Evolutionary conservation across 2,113 vertebrate genomes (phyloP).

Genomic region (Leptosomus discolor): DNA sequence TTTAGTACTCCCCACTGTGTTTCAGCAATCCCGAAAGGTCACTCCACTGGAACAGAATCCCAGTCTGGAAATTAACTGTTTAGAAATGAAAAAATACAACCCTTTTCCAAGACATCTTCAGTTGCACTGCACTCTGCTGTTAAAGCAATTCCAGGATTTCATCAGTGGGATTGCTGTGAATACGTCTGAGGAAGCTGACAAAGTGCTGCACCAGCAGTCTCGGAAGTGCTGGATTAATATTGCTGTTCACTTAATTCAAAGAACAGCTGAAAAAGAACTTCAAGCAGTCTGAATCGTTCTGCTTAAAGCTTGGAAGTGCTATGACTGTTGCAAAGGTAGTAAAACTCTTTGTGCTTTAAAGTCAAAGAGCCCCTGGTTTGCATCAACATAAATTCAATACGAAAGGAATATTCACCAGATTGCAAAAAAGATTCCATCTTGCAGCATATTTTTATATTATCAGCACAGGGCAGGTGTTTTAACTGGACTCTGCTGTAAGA

Average conservation of each 20-base stretch:
- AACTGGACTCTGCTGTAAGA: not conserved
- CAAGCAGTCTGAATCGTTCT: not conserved
- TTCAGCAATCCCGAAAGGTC: not conserved
- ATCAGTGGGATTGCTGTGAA: slow-evolving; percentile 1
- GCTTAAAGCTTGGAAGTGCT: not conserved
- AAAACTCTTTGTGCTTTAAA: not conserved
- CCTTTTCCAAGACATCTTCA: slow-evolving; percentile 11
- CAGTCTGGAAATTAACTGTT: not conserved
- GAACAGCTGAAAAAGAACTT: slow-evolving; percentile 55
- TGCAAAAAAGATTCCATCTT: not conserved
- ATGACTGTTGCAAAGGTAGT: not conserved
- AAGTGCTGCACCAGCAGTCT: slow-evolving; percentile 51
- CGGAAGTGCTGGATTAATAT: slow-evolving; percentile 13
- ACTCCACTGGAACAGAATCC: not conserved
- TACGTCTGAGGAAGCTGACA: slow-evolving; percentile 35
- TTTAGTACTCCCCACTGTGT: not conserved
- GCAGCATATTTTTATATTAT: not conserved
- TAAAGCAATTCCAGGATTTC: slow-evolving; percentile 46
- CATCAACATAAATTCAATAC: not conserved
- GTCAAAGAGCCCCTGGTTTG: not conserved
- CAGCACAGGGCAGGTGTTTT: not conserved
- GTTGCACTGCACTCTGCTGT: slow-evolving; percentile 6
- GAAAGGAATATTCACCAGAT: not conserved
- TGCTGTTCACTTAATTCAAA: slow-evolving; percentile 40
- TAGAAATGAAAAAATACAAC: slow-evolving; percentile 3